Evolutionary conservation across 2,797 vertebrate species (phyloP).

Genomic region (Sebastes taczanowskii): DNA sequence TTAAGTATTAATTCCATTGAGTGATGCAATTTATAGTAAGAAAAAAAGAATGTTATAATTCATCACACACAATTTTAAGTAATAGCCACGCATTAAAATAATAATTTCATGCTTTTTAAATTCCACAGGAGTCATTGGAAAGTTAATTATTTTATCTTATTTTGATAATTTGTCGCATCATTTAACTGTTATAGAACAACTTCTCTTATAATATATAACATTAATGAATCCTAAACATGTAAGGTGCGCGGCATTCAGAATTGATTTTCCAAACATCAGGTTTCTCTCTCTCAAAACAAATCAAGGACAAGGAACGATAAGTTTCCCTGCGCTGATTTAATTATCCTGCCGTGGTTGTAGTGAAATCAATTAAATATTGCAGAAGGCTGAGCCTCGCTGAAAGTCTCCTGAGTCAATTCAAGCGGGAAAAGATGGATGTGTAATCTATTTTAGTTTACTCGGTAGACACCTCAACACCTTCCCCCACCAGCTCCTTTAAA

Average conservation of each 20-base stretch:
- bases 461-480: background rate
- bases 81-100: background rate
- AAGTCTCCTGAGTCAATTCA: background rate
- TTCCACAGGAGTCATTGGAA: background rate
- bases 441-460: conserved; percentile 1
- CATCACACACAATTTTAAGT: background rate
- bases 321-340: background rate
- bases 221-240: background rate
- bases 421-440: background rate
- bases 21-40: background rate
- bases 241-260: background rate
- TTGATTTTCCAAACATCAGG: background rate
- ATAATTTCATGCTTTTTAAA: background rate
- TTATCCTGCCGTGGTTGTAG: background rate
- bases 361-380: background rate
- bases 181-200: background rate
- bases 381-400: background rate
- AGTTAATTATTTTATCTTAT: background rate
- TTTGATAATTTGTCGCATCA: background rate
- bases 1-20: background rate
- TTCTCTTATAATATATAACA: fast-evolving
- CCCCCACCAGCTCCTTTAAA: background rate
- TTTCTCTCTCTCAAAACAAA: background rate
- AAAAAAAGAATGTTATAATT: background rate
- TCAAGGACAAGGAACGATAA: background rate